A percentile compares a stretch with the other conserved stretches of the same genome.
Evolutionary conservation across 2,113 vertebrate genomes (phyloP).

Genomic region (Elephantulus edwardii): DNA sequence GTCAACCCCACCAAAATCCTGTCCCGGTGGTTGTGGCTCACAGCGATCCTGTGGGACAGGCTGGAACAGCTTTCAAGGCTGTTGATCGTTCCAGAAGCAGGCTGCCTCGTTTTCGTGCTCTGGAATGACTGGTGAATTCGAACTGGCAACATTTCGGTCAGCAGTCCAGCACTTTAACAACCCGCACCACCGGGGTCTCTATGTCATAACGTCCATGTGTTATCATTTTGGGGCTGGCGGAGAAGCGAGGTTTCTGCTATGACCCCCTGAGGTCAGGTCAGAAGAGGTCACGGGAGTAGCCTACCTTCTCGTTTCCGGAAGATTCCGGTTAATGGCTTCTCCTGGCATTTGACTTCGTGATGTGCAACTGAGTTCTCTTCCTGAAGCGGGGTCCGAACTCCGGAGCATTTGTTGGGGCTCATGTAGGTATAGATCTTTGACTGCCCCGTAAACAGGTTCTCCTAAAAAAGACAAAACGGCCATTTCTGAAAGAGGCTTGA

Average conservation of each 20-base stretch:
- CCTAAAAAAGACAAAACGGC: slow-evolving; percentile 86
- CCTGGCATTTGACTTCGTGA: slow-evolving; percentile 88
- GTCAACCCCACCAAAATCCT: no score
- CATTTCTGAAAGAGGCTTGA: slow-evolving; percentile 54
- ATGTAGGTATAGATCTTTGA: slow-evolving; percentile 86
- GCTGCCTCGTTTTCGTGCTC: no score
- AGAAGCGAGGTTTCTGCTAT: accelerated
- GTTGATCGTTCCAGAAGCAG: no score
- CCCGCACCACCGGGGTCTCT: not conserved
- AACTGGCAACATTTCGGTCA: not conserved
- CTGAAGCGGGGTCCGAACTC: slow-evolving; percentile 88
- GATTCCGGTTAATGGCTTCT: slow-evolving; percentile 81
- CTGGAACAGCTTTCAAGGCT: no score
- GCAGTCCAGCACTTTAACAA: not conserved
- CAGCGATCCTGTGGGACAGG: no score
- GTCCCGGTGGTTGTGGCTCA: no score
- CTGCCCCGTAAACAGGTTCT: slow-evolving; percentile 84
- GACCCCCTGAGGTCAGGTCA: not conserved
- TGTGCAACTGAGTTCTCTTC: slow-evolving; percentile 89
- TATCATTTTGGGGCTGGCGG: not conserved
- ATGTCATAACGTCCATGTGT: not conserved
- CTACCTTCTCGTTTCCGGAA: slow-evolving; percentile 87
- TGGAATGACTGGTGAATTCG: no score
- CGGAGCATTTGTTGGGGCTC: slow-evolving; percentile 85
- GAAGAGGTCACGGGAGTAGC: not conserved